These are phyloP conservation scores for Caenorhabditis inopinata DNA, from an alignment of 1,140 invertebrate species.

Conservation along the genomic window DNA sequence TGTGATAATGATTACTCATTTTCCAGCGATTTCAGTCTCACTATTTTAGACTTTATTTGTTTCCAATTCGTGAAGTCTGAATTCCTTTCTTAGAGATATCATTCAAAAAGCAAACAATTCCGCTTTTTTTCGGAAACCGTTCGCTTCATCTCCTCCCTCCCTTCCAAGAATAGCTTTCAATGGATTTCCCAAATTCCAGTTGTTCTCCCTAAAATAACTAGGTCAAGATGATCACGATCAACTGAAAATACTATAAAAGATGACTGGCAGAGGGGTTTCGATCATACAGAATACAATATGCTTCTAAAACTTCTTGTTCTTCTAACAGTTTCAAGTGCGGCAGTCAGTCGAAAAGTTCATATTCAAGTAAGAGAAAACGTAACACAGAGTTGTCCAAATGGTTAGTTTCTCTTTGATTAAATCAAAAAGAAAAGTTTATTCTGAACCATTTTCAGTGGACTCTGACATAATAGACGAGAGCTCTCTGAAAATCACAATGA, in stretches of 20 bases:
- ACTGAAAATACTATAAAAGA: constrained; percentile 16
- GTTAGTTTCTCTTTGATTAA: background rate
- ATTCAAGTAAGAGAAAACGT: constrained; percentile 24
- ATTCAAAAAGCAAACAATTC: constrained; percentile 15
- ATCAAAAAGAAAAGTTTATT: background rate
- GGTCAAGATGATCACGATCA: constrained; percentile 30
- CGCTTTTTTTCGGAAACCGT: constrained; percentile 17
- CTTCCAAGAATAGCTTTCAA: background rate
- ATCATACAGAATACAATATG: background rate
- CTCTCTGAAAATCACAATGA: constrained; percentile 15
- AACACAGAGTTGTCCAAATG: constrained; percentile 12
- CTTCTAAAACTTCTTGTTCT: background rate
- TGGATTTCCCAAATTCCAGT: background rate
- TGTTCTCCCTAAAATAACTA: background rate
- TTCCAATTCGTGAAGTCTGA: background rate
- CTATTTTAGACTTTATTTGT: no score
- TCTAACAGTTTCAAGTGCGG: background rate
- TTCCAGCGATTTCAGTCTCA: no score
- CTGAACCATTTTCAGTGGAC: background rate
- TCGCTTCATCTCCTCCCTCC: background rate
- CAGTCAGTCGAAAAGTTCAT: background rate
- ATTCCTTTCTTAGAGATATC: background rate
- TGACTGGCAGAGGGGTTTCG: background rate
- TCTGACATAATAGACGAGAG: constrained; percentile 17
- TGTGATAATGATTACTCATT: no score